Percentiles rank a stretch among this genome's conserved stretches.
Conservation (phyloP, 2,113 vertebrate genomes). For the Phoxinus phoxinus region DNA sequence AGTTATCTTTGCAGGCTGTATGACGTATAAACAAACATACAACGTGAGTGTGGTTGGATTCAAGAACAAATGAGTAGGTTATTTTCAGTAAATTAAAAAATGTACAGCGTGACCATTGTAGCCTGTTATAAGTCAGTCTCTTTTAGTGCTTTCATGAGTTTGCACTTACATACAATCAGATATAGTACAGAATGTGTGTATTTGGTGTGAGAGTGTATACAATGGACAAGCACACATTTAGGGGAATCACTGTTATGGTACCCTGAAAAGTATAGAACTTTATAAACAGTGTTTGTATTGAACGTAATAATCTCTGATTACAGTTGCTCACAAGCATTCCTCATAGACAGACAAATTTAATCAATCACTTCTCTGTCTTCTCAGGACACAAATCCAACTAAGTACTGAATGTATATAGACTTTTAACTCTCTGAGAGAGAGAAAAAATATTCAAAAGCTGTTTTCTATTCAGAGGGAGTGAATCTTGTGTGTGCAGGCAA, state of each 20-base stretch:
- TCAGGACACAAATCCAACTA: background rate
- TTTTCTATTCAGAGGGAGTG: slow-evolving; percentile 18
- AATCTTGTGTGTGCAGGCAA: slow-evolving; percentile 3
- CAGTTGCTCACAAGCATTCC: background rate
- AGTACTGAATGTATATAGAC: slow-evolving; percentile 23
- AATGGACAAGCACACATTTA: no score
- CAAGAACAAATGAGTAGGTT: background rate
- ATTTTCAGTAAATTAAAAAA: no score
- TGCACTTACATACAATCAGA: no score
- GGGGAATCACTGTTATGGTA: no score
- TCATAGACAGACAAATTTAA: background rate
- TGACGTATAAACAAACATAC: background rate
- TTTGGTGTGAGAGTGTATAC: no score
- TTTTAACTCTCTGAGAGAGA: background rate
- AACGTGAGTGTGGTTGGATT: background rate
- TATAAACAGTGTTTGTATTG: background rate
- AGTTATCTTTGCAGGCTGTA: background rate
- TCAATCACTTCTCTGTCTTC: background rate
- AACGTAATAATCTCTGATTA: slow-evolving; percentile 12
- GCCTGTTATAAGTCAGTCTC: no score
- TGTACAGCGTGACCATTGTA: no score
- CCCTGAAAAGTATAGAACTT: background rate
- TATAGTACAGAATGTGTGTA: no score
- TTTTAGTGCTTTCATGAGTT: no score
- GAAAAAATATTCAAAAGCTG: slow-evolving; percentile 2